Conservation (phyloP, 2,113 vertebrate genomes). For the Indicator maculatus region DNA sequence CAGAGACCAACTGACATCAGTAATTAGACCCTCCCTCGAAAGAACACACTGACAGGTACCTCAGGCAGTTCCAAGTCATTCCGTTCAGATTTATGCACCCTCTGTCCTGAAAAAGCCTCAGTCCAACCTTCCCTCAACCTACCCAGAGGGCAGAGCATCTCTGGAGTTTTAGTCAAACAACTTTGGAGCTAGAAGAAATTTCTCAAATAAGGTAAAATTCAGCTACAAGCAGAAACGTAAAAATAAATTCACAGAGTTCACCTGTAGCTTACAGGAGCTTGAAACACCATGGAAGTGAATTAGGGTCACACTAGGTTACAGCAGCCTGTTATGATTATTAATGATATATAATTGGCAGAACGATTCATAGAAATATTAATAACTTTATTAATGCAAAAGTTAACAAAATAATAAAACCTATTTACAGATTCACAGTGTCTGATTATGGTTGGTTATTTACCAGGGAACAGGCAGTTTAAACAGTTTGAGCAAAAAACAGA, state of each 20-base stretch:
- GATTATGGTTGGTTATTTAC: no score
- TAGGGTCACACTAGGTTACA: not conserved
- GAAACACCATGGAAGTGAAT: not conserved
- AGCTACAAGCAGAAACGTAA: not conserved
- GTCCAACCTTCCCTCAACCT: slow-evolving; percentile 42
- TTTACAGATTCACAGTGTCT: no score
- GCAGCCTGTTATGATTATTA: no score
- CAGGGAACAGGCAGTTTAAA: no score
- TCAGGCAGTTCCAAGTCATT: slow-evolving; percentile 53
- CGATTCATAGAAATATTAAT: no score
- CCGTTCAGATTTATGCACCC: slow-evolving; percentile 5
- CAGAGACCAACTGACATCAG: slow-evolving; percentile 36
- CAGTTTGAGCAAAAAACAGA: no score
- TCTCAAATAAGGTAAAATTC: not conserved
- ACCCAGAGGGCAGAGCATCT: slow-evolving; percentile 34
- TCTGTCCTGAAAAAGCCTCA: slow-evolving; percentile 31
- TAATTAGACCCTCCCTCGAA: slow-evolving; percentile 35
- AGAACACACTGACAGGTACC: slow-evolving; percentile 55
- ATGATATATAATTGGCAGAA: no score
- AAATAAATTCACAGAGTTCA: not conserved
- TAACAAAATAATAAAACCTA: no score
- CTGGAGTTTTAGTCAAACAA: slow-evolving; percentile 8
- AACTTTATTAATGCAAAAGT: no score
- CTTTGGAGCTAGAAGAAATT: not conserved
- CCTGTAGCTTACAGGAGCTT: not conserved